A percentile compares a stretch with the other conserved stretches of the same genome.
Conservation (phyloP, 1,140 invertebrate species). For the Atta colombica region DNA sequence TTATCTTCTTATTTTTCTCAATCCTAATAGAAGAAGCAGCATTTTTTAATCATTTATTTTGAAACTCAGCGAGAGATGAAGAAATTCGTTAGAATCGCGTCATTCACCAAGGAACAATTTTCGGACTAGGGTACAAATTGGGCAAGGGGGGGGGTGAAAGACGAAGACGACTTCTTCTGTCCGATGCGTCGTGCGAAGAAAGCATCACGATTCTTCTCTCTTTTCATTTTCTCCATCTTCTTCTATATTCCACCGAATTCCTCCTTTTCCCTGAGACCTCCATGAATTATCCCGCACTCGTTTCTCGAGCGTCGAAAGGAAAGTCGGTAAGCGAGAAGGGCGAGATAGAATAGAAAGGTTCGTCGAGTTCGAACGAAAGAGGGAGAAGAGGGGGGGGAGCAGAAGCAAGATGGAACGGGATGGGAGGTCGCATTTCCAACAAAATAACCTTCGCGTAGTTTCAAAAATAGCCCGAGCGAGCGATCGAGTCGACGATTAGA, state of each 20-base stretch:
- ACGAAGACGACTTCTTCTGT: conserved; percentile 11
- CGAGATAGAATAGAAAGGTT: conserved; percentile 32
- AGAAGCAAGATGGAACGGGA: background rate
- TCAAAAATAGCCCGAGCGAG: conserved; percentile 69
- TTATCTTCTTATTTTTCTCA: conserved; percentile 22
- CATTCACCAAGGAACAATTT: conserved; percentile 19
- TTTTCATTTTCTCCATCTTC: background rate
- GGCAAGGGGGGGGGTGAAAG: background rate
- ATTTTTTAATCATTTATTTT: background rate
- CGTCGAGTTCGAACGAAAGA: conserved; percentile 36
- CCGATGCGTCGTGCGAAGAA: background rate
- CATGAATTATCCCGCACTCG: conserved; percentile 58
- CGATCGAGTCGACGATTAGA: conserved; percentile 63
- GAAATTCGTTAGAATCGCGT: conserved; percentile 14
- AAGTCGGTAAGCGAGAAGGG: conserved; percentile 33
- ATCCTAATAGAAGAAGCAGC: background rate
- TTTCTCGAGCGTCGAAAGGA: conserved; percentile 42
- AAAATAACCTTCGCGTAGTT: conserved; percentile 56
- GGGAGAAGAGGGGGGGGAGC: too few species aligned
- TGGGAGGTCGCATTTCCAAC: conserved; percentile 29
- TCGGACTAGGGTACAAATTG: background rate
- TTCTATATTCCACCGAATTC: conserved; percentile 48
- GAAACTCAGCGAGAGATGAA: background rate
- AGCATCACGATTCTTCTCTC: background rate
- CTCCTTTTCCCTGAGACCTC: conserved; percentile 57